phyloP scores from a whole-genome alignment of 2,888 invertebrate genomes.

The Polia nebulosa region DNA sequence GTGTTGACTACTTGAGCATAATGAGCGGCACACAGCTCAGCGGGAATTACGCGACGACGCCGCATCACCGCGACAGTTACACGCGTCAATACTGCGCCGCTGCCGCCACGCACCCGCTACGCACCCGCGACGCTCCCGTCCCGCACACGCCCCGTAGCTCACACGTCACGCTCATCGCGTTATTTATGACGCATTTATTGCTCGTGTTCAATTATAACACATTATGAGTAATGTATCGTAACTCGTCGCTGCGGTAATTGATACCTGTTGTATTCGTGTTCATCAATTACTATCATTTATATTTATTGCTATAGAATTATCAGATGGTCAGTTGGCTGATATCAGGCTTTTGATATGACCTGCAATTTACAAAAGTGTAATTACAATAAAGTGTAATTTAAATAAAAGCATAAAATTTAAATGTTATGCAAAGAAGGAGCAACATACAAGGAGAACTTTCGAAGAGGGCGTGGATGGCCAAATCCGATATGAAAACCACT shows the following conservation, averaged over 20 bases:
- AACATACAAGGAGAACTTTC: too few species aligned
- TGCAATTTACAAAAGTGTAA: not conserved
- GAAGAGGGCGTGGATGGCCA: too few species aligned
- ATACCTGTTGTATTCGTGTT: slow-evolving; percentile 18
- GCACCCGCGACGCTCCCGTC: not conserved
- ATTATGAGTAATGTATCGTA: not conserved
- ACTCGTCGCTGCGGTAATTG: slow-evolving; percentile 3
- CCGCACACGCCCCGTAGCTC: not conserved
- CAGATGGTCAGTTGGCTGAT: not conserved
- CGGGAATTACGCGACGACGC: not conserved
- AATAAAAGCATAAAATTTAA: too few species aligned
- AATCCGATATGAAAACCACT: too few species aligned
- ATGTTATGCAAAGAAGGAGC: too few species aligned
- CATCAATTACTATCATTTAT: slow-evolving; percentile 17
- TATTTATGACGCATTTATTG: slow-evolving; percentile 4
- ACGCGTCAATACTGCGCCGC: not conserved
- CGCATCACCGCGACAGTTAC: too few species aligned
- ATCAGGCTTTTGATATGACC: not conserved
- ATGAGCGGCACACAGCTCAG: not conserved
- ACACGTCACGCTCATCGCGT: not conserved
- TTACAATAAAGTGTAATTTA: too few species aligned
- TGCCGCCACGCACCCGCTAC: not conserved
- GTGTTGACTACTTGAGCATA: slow-evolving; percentile 8
- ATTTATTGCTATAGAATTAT: not conserved
- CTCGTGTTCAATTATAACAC: slow-evolving; percentile 1